Base-by-base conservation (phyloP, 2,113 vertebrate species). In the Ameiurus melas region DNA sequence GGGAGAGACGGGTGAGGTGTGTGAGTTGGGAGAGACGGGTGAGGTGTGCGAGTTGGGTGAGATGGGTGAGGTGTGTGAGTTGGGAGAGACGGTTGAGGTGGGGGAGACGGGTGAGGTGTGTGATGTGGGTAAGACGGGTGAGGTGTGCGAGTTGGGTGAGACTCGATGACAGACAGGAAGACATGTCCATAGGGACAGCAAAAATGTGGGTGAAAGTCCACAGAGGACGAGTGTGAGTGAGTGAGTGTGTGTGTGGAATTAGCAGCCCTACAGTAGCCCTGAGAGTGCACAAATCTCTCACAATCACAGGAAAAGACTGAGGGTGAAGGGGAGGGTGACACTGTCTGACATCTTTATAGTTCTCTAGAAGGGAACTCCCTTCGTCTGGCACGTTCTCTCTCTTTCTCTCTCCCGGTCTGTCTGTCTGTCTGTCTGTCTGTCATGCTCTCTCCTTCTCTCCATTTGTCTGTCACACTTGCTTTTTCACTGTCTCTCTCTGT, bases 241-340 rank as follows among this genome's bases (percentile, higher is more conserved):
- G 79, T 81, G 80, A 58, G 80, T 62, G 80, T 58, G 80, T 81
- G 80, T 39, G 80, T 81, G 9, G 7, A 30, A 19, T 33, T 81
- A 58, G 17, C 53, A 58, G 79, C 64, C 64, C 30, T 75, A 36
- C 60, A 75, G 88, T 82, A 85, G 78, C 55, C 36, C 88, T 80
- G 77, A 66, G 78, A 88, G 57, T 43, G 77, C 93, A 92, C 90
- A 86, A 91, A 71, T 70, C 80, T 90, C 47, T 95, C 94, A 97
- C 97, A 97, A 97, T 97, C 94, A 95, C 95, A 97, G 97, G 97
- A 97, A 97, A 95, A 96, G 96, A 95, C 94, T 96, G 95, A 95
- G 95, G 94, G 93, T 93, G 83, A 96, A 96, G 95, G 94, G 93
- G 95, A 53, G 84, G 95, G 94, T 93, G 95, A 94, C 93, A 93